A percentile compares a stretch with the other conserved stretches of the same genome.
Evolutionary conservation across 2,113 vertebrate genomes (phyloP).

Genomic region (Tetrao urogallus): DNA sequence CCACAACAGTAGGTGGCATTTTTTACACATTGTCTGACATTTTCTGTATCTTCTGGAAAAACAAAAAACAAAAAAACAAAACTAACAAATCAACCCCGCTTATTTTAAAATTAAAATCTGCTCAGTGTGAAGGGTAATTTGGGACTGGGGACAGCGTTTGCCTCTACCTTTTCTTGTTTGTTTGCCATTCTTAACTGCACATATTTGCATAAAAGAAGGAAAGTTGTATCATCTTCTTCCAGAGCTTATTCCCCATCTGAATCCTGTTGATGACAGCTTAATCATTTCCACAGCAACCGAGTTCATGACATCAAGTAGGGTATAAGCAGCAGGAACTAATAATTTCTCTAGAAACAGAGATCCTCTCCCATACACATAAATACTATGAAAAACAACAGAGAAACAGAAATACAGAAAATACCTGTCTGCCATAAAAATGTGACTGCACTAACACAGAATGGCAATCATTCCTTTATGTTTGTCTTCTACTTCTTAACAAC

Average conservation of each 20-base stretch:
- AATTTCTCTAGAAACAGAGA: slow-evolving; percentile 40
- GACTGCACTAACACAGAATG: not conserved
- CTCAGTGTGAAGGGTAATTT: not conserved
- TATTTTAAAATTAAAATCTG: not conserved
- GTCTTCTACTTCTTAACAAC: not conserved
- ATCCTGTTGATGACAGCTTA: slow-evolving; percentile 58
- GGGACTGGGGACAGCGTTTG: not conserved
- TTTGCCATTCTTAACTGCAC: slow-evolving; percentile 17
- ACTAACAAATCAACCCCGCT: not conserved
- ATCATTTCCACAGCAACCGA: slow-evolving; percentile 71
- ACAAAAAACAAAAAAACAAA: not conserved
- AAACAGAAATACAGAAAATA: not conserved
- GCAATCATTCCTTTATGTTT: not conserved
- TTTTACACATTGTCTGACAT: not conserved
- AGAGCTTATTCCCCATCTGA: slow-evolving; percentile 48
- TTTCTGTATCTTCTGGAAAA: not conserved
- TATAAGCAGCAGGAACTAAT: slow-evolving; percentile 38
- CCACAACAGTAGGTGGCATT: not conserved
- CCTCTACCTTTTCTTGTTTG: slow-evolving; percentile 27
- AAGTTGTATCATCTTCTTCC: slow-evolving; percentile 40
- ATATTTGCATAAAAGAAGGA: slow-evolving; percentile 46
- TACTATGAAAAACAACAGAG: not conserved
- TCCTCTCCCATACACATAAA: not conserved
- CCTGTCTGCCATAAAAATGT: not conserved
- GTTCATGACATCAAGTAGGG: slow-evolving; percentile 35